Conservation (phyloP, 92 coral and sea anemone species). For the Micromussa lordhowensis region DNA sequence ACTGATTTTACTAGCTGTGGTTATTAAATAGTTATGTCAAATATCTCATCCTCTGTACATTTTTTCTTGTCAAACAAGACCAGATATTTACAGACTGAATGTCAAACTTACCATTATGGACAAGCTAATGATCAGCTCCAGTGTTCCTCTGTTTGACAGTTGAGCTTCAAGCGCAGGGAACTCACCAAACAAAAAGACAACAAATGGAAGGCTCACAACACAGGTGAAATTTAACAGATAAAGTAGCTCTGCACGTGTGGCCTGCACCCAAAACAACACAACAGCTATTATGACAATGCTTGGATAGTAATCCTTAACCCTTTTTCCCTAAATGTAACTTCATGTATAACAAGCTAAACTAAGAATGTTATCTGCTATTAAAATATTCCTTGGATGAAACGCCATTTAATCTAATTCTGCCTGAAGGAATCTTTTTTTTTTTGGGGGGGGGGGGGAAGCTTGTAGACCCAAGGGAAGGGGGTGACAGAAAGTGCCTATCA, state of each 20-base stretch:
- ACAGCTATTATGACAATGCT: neutral
- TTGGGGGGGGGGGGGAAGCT: no score
- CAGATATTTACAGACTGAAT: neutral
- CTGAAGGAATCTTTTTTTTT: no score
- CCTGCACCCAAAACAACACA: slow-evolving; percentile 31
- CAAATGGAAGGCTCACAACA: slow-evolving; percentile 59
- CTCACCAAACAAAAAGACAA: slow-evolving; percentile 57
- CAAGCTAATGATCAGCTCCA: neutral
- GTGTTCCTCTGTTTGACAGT: slow-evolving; percentile 11
- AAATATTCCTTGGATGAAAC: no score
- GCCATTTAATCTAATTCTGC: no score
- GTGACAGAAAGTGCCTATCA: no score
- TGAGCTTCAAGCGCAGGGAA: slow-evolving; percentile 16
- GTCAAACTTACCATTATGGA: slow-evolving; percentile 22
- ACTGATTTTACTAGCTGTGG: no score
- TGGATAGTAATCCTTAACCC: neutral
- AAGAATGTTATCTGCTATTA: no score
- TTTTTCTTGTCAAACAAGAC: no score
- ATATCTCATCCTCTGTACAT: no score
- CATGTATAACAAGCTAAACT: neutral
- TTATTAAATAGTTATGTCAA: no score
- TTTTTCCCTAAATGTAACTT: no score
- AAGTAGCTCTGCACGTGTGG: slow-evolving; percentile 45
- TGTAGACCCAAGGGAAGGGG: no score
- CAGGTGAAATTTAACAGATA: slow-evolving; percentile 54